These are phyloP conservation scores for Stenodera caucasica DNA, from an alignment of 2,888 invertebrate species.

Conservation along the genomic window DNA sequence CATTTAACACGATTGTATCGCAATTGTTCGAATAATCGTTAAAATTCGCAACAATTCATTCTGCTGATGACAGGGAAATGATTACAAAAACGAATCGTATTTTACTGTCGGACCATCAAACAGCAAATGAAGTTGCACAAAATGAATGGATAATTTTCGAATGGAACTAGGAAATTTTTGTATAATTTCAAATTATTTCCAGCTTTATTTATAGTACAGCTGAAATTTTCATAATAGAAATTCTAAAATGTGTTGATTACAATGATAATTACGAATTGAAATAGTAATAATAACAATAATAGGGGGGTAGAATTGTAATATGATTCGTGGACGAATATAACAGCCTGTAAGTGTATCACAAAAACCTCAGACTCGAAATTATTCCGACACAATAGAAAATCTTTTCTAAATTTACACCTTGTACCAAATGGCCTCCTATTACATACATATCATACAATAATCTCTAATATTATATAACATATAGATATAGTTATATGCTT, in stretches of 20 bases:
- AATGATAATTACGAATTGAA: background rate
- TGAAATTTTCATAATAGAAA: background rate
- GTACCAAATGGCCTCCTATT: constrained; percentile 35
- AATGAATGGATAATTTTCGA: constrained; percentile 8
- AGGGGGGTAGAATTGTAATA: constrained; percentile 28
- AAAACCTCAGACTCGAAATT: constrained; percentile 38
- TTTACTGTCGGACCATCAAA: constrained; percentile 20
- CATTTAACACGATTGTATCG: constrained; percentile 45
- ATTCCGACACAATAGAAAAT: constrained; percentile 43
- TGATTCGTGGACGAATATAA: constrained; percentile 36
- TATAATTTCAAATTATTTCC: background rate
- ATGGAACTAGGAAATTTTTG: background rate
- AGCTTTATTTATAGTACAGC: background rate
- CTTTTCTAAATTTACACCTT: constrained; percentile 44
- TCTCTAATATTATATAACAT: constrained; percentile 29
- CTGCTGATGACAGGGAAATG: constrained; percentile 42
- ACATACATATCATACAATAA: constrained; percentile 43
- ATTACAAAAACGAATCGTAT: constrained; percentile 32
- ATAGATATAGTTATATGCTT: background rate
- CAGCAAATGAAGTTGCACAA: constrained; percentile 10
- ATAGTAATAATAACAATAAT: constrained; percentile 13
- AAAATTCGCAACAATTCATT: constrained; percentile 44
- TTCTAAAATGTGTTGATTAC: background rate
- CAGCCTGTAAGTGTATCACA: constrained; percentile 46
- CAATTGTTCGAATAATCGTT: constrained; percentile 47